A percentile compares a stretch with the other conserved stretches of the same genome.
Conservation (phyloP, 2,797 vertebrate species). For the Garrulus glandarius region DNA sequence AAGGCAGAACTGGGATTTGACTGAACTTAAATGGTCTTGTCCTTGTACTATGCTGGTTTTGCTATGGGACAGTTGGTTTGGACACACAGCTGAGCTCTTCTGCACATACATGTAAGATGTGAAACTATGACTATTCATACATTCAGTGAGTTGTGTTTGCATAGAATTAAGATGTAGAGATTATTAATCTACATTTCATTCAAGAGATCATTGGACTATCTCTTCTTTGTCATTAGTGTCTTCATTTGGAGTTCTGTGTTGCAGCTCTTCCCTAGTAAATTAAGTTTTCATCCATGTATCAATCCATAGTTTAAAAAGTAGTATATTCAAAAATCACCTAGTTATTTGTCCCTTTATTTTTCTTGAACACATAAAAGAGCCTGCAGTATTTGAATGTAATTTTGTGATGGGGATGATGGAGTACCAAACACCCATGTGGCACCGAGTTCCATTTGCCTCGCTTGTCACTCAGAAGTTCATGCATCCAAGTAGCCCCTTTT, state of each 20-base stretch:
- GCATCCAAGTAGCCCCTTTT: not conserved
- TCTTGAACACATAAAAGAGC: not conserved
- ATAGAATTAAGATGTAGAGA: not conserved
- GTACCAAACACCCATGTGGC: not conserved
- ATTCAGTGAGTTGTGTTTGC: not conserved
- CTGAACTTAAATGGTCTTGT: accelerated
- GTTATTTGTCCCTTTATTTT: not conserved
- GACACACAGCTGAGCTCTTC: not conserved
- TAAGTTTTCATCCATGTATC: not conserved
- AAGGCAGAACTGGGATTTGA: not conserved
- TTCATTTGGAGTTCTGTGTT: not conserved
- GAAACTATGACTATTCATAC: not conserved
- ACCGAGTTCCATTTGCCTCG: not conserved
- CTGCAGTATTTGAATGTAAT: not conserved
- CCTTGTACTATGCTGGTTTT: not conserved
- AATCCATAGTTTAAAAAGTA: not conserved
- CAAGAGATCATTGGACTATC: not conserved
- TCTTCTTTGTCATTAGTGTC: not conserved
- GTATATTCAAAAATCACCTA: not conserved
- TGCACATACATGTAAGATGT: not conserved
- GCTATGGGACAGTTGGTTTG: not conserved
- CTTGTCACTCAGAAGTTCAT: not conserved
- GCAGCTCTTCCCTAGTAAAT: not conserved
- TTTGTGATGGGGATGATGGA: not conserved
- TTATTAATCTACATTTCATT: not conserved